Evolutionary conservation across 2,113 vertebrate genomes (phyloP), one percentile per base, ranked within the genome.

Genomic region (Sylvia atricapilla): DNA sequence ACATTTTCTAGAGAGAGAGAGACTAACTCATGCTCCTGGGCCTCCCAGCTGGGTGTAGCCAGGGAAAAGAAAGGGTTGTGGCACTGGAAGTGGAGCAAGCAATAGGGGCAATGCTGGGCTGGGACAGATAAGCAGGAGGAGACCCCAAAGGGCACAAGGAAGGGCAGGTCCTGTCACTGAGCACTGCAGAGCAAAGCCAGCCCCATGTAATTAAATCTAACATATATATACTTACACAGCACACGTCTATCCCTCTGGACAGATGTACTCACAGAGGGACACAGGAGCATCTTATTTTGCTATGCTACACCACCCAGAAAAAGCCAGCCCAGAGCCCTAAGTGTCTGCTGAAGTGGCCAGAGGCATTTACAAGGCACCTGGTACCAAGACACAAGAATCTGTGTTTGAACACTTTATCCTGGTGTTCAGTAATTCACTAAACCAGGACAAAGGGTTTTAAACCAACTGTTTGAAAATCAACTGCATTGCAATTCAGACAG

Each of bases 401-500:
- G 35, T 37, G 15, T 11, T 33, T 66, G 17, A 74, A 44, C 2
- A 3, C 53, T 96, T 97, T 49, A 80, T 89, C 43, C 44, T 12
- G 35, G 58, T 80, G 66, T 75, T 90, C 79, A 88, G 70, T 62
- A 93, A 89, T 49, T 92, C 96, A 75, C 80, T 86, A 96, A 96
- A 94, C 68, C 58, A 9, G 41, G 59, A 63, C 13, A 2, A 50
- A 73, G 69, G 66, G n/a, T 84, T 84, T 90, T 64, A 91, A 83
- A 87, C n/a, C 58, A 69, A 21, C 25, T 41, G 12, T 46, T 97
- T 87, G 56, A 25, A 68, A 93, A 94, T 43, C 53, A 86, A 49
- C 44, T 90, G 78, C 74, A 90, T 63, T 90, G 77, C 63, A 56
- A 47, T 94, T 94, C 89, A 88, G 80, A 55, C 82, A 82, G 81